These are phyloP conservation scores for Chymomyza caudatula DNA, from an alignment of 2,888 invertebrate genomes.

Conservation along the genomic window DNA sequence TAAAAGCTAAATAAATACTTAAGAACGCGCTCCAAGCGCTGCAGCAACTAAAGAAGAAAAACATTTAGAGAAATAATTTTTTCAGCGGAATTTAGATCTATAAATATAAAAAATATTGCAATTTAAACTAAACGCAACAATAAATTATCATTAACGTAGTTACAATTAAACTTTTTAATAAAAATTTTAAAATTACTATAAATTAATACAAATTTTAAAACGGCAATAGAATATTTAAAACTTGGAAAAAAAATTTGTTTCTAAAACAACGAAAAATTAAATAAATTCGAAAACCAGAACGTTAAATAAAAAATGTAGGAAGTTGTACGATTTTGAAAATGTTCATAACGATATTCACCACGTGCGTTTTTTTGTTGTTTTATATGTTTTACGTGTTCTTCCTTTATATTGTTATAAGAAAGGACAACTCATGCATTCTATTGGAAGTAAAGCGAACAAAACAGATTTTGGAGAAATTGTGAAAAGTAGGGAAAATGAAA, in stretches of 20 bases:
- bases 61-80: not conserved
- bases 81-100: not conserved
- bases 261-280: conserved; percentile 10
- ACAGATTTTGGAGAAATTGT: conserved; percentile 12
- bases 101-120: not conserved
- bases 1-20: conserved; percentile 58
- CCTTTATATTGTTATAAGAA: not conserved
- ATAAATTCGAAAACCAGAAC: conserved; percentile 51
- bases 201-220: not conserved
- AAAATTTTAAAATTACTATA: conserved; percentile 12
- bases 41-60: not conserved
- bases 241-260: conserved; percentile 1
- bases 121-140: conserved; percentile 9
- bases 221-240: conserved; percentile 21
- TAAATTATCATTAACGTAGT: not conserved
- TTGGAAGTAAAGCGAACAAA: not conserved
- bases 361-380: not conserved
- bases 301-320: too few relatives aligned
- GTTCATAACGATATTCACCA: not conserved
- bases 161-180: not conserved
- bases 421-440: not conserved
- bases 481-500: not conserved
- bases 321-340: not conserved
- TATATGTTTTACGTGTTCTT: not conserved
- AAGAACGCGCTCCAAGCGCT: conserved; percentile 1